These are phyloP conservation scores for Colletes collaris DNA, from an alignment of 2,888 invertebrate species.

Conservation along the genomic window DNA sequence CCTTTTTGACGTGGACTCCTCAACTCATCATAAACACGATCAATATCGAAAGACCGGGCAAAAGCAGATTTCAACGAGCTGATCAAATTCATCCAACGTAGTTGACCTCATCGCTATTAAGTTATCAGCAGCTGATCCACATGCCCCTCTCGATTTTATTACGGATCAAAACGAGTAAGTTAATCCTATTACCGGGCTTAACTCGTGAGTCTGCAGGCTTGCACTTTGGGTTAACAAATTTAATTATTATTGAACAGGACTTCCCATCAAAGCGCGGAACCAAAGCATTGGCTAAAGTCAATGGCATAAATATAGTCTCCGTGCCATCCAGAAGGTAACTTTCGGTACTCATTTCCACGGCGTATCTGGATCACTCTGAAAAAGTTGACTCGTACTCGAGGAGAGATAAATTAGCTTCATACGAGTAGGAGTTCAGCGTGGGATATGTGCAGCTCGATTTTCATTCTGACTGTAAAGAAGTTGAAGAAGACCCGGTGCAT, in stretches of 20 bases:
- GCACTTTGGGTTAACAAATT: not conserved
- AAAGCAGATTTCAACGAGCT: not conserved
- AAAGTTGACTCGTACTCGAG: not conserved
- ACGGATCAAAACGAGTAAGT: not conserved
- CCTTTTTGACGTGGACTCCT: not conserved
- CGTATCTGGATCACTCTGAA: not conserved
- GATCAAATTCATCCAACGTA: slow-evolving; percentile 4
- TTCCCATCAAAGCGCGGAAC: slow-evolving; percentile 1
- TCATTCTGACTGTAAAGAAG: not conserved
- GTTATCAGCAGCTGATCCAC: not conserved
- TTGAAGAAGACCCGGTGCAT: not conserved
- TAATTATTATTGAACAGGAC: not conserved
- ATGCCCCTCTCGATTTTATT: too few species aligned
- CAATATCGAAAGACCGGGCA: not conserved
- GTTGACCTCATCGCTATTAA: not conserved
- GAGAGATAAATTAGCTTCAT: not conserved
- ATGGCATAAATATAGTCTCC: not conserved
- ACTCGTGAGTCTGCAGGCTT: not conserved
- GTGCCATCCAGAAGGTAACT: too few species aligned
- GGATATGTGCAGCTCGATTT: not conserved
- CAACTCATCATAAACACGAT: too few species aligned
- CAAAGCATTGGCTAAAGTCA: not conserved
- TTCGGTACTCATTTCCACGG: not conserved
- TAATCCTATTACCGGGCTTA: not conserved
- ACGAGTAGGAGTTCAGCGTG: not conserved